A percentile compares a stretch with the other conserved stretches of the same genome.
Conservation (phyloP, 64 coral and sea anemone species). For the Actinia tenebrosa region DNA sequence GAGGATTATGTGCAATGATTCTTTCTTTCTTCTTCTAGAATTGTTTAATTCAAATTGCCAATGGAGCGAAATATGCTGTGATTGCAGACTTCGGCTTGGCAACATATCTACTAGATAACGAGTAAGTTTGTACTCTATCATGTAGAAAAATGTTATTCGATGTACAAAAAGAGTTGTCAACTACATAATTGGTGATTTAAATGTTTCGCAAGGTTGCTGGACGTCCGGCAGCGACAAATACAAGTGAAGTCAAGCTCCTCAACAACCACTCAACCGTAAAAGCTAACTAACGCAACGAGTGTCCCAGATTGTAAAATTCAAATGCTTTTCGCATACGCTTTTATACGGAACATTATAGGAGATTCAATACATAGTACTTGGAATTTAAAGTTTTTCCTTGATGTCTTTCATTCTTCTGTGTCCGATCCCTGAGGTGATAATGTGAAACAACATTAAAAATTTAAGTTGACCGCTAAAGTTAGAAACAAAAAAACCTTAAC, state of each 20-base stretch:
- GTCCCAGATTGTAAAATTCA: neutral
- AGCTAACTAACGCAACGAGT: neutral
- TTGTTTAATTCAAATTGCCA: slow-evolving; percentile 68
- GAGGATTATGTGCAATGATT: neutral
- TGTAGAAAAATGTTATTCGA: slow-evolving; percentile 7
- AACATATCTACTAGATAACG: slow-evolving; percentile 27
- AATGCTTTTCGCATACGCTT: neutral
- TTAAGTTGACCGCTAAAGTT: neutral
- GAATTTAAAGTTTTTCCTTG: neutral
- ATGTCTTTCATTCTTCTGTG: neutral
- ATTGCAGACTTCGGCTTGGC: slow-evolving; percentile 86
- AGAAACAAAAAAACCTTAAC: neutral
- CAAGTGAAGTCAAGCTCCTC: neutral
- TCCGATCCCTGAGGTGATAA: neutral
- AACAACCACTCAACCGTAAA: neutral
- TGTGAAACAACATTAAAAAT: neutral
- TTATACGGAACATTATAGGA: neutral
- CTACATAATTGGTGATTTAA: neutral
- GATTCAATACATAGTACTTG: neutral
- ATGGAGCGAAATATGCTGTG: slow-evolving; percentile 67
- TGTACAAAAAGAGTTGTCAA: neutral
- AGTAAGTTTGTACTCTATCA: slow-evolving; percentile 3
- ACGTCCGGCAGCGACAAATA: neutral
- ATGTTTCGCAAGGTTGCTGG: neutral
- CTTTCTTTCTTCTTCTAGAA: slow-evolving; percentile 54